Conservation (phyloP, 2,797 vertebrate species). For the Poliocrania exsul region DNA sequence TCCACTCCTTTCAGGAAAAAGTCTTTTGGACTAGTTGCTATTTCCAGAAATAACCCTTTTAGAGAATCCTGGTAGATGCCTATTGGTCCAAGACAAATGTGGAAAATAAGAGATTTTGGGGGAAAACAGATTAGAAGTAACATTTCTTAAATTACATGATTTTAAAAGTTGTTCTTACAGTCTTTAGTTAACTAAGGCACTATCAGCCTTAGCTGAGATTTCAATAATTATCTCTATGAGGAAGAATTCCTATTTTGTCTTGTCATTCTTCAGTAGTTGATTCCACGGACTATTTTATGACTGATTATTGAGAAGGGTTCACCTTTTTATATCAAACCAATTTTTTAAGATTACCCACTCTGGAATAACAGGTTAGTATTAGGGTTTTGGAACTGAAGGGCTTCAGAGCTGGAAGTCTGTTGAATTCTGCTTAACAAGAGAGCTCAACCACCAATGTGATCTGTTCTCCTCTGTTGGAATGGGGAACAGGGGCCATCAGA, state of each 20-base stretch:
- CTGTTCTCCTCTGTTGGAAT: fast-evolving
- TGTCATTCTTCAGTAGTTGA: neutral
- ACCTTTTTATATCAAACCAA: neutral
- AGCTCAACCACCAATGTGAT: neutral
- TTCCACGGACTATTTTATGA: neutral
- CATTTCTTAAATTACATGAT: neutral
- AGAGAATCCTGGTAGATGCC: neutral
- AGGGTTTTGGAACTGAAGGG: neutral
- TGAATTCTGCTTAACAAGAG: neutral
- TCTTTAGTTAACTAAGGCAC: neutral
- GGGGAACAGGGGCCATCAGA: neutral
- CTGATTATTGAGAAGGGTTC: neutral
- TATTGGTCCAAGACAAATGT: neutral
- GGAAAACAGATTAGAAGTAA: neutral
- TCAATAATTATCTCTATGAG: neutral
- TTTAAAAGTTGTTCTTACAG: neutral
- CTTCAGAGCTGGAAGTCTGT: neutral
- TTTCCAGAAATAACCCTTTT: neutral
- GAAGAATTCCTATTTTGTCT: neutral
- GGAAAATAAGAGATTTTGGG: neutral
- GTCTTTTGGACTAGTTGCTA: neutral
- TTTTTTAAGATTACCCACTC: neutral
- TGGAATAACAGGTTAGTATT: neutral
- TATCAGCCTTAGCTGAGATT: neutral
- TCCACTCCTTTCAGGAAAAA: neutral